These are phyloP conservation scores for Temnothorax nylanderi DNA, from an alignment of 1,140 invertebrate species.

Conservation along the genomic window DNA sequence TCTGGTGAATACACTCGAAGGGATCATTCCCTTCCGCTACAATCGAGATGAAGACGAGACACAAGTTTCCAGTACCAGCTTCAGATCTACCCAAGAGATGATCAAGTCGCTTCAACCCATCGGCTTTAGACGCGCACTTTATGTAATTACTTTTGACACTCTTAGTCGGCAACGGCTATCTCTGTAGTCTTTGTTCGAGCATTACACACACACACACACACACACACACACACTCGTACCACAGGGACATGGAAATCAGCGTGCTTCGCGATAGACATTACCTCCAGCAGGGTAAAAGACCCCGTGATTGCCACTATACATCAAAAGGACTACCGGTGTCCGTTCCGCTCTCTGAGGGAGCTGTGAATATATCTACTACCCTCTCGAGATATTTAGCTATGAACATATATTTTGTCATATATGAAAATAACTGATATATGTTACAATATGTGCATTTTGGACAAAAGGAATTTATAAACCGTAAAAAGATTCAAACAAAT, in stretches of 20 bases:
- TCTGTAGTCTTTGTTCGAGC: neutral
- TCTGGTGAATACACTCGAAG: neutral
- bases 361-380: neutral
- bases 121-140: neutral
- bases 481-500: neutral
- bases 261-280: neutral
- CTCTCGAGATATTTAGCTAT: slow-evolving; percentile 11
- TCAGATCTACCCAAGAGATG: neutral
- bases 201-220: neutral
- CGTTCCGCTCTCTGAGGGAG: neutral
- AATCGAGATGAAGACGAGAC: neutral
- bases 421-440: neutral
- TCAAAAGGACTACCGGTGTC: slow-evolving; percentile 4
- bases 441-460: neutral
- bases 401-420: neutral
- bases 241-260: neutral
- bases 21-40: neutral
- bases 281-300: neutral
- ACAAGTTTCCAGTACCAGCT: neutral
- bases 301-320: slow-evolving; percentile 18
- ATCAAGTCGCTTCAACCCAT: neutral
- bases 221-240: neutral
- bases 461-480: neutral
- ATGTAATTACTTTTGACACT: slow-evolving; percentile 27
- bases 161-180: neutral